Conservation (phyloP, 2,888 invertebrate species). For the Ferdinandea cuprea region DNA sequence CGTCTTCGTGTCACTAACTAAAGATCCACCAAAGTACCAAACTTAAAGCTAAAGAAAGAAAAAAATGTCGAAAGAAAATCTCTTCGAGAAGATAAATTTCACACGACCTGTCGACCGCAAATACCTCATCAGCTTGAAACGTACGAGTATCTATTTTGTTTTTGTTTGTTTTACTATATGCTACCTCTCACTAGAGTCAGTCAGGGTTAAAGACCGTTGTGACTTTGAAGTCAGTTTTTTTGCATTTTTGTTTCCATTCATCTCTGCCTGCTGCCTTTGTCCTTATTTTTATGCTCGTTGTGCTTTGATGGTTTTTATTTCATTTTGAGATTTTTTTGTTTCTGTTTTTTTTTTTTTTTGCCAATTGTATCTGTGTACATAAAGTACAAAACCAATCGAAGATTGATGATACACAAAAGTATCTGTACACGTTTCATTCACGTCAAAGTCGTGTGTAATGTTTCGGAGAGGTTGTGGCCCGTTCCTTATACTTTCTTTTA, state of each 20-base stretch:
- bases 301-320: slow-evolving; percentile 24
- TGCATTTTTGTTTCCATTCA: slow-evolving; percentile 5
- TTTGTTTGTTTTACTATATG: not conserved
- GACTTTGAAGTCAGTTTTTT: slow-evolving; percentile 38
- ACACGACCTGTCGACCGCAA: slow-evolving; percentile 74
- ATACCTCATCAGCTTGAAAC: slow-evolving; percentile 58
- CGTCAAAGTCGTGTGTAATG: slow-evolving; percentile 47
- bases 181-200: slow-evolving; percentile 26
- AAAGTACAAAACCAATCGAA: slow-evolving; percentile 63
- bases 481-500: slow-evolving; percentile 56
- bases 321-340: not conserved
- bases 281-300: slow-evolving; percentile 46
- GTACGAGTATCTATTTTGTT: slow-evolving; percentile 8
- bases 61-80: slow-evolving; percentile 59
- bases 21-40: slow-evolving; percentile 40
- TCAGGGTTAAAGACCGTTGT: slow-evolving; percentile 57
- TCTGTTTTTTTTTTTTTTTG: slow-evolving; percentile 1
- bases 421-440: slow-evolving; percentile 35
- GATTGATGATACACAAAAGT: slow-evolving; percentile 64
- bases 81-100: slow-evolving; percentile 55
- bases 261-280: slow-evolving; percentile 35
- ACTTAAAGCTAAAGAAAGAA: not conserved
- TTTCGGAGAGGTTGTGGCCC: slow-evolving; percentile 8
- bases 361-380: slow-evolving; percentile 3
- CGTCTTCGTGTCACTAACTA: slow-evolving; percentile 40